phyloP scores from a whole-genome alignment of 2,888 invertebrate species.

The Mesorhabditis sp. region DNA sequence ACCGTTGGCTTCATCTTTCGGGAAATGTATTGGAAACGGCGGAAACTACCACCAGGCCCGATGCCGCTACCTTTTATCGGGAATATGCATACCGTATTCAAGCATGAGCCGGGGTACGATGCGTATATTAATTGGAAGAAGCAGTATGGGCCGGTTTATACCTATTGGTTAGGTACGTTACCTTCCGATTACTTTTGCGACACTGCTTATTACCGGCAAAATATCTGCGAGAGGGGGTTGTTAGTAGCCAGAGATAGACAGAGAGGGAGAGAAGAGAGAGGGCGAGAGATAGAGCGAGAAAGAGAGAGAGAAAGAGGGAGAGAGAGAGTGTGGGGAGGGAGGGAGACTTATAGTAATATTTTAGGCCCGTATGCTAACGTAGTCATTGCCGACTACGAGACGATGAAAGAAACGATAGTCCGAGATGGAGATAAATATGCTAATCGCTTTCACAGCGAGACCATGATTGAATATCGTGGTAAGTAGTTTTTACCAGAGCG shows the following conservation, averaged over 20 bases:
- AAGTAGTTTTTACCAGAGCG: neutral
- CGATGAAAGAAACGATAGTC: conserved; percentile 27
- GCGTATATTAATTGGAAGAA: conserved; percentile 17
- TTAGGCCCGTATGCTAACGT: conserved; percentile 21
- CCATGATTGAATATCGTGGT: conserved; percentile 12
- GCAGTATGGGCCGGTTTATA: conserved; percentile 25
- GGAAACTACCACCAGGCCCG: conserved; percentile 14
- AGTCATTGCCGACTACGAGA: conserved; percentile 19
- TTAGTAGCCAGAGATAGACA: too few relatives aligned
- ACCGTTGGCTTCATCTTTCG: too few relatives aligned
- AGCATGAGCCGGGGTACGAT: conserved; percentile 21
- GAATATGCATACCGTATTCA: conserved; percentile 18
- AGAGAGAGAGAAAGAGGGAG: too few relatives aligned
- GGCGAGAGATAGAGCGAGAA: too few relatives aligned
- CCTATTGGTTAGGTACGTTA: conserved; percentile 22
- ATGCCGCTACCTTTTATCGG: conserved; percentile 25
- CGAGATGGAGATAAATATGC: conserved; percentile 28
- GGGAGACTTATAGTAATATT: neutral
- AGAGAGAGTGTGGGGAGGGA: too few relatives aligned
- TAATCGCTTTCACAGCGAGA: conserved; percentile 18
- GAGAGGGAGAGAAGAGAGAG: too few relatives aligned
- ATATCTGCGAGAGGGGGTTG: too few relatives aligned
- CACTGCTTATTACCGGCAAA: too few relatives aligned
- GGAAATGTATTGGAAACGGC: too few relatives aligned
- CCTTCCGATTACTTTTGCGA: too few relatives aligned